Evolutionary conservation across 2,888 invertebrate species (phyloP).

Genomic region (Eupithecia subfuscata): DNA sequence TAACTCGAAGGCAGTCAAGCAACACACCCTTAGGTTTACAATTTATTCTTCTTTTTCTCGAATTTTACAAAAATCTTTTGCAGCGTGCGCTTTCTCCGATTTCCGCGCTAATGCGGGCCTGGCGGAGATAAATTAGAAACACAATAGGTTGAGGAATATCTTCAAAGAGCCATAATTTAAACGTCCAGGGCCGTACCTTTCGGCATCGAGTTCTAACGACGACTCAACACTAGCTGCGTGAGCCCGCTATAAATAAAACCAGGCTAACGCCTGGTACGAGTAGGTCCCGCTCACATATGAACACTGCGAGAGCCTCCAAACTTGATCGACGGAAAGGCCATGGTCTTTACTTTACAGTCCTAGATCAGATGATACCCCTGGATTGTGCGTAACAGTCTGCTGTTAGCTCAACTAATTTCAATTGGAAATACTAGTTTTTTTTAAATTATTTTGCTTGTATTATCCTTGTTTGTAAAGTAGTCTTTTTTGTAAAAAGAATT

Average conservation of each 20-base stretch:
- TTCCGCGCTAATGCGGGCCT: neutral
- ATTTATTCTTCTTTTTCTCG: neutral
- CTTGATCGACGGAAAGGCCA: neutral
- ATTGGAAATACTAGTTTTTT: too few relatives aligned
- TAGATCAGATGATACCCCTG: neutral
- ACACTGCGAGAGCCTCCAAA: neutral
- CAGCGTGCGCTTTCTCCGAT: neutral
- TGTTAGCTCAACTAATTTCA: too few relatives aligned
- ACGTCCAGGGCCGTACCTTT: constrained; percentile 20
- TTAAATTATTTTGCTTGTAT: too few relatives aligned
- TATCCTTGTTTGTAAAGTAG: too few relatives aligned
- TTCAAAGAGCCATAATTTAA: constrained; percentile 27
- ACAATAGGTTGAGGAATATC: constrained; percentile 26
- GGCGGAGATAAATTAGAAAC: constrained; percentile 23
- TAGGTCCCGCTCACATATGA: neutral
- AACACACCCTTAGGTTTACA: neutral
- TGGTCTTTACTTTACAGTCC: neutral
- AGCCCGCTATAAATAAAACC: neutral
- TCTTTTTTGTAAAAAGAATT: too few relatives aligned
- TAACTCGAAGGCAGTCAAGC: neutral
- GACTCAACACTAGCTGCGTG: neutral
- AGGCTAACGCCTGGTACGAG: too few relatives aligned
- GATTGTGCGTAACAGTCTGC: too few relatives aligned
- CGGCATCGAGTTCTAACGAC: constrained; percentile 17
- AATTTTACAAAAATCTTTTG: neutral